Evolutionary conservation across 1,140 invertebrate species (phyloP), one percentile per base, ranked within the genome.

Genomic region (Dryas iulia): DNA sequence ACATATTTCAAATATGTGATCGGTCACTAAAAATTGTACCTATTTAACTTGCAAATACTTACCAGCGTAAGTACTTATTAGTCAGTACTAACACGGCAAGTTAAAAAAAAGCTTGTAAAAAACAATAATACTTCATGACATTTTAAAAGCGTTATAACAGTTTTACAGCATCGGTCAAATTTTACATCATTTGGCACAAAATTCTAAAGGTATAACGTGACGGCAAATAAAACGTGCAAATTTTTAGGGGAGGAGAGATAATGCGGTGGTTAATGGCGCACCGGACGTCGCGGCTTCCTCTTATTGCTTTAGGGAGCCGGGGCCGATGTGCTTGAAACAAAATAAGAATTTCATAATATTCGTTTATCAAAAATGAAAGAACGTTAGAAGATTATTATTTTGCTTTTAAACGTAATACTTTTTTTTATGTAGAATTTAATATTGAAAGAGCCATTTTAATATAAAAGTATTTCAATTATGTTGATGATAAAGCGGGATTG

Each of bases 211-310:
- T 61, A 62, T 62, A 10, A 39, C 12, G 35, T 64, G 53, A 72
- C 12, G 35, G 59, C n/a, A 62, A 71, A 66, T 71, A 58, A 69
- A 66, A 68, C 58, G 64, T 76, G 39, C 53, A 63, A 84, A 84
- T 80, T 79, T 83, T 86, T 79, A 72, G 72, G 71, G 70, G 71
- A 66, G 69, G 78, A 72, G 72, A 81, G 81, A 84, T 86, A 86
- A 86, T 86, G 77, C 75, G 67, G 73, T 76, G 76, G 78, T 83
- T 84, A 84, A 83, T 81, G 77, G 76, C 71, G 66, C 68, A 23
- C 73, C 77, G 78, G 78, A 80, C 72, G 78, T 74, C 71, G 77
- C 71, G 73, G 77, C 72, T 72, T 71, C 67, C 69, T 73, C 73
- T 82, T 83, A 81, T 80, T 67, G 60, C 72, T 71, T 70, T 56